Base-by-base conservation (phyloP, 2,113 vertebrate species). In the Crotophaga sulcirostris region DNA sequence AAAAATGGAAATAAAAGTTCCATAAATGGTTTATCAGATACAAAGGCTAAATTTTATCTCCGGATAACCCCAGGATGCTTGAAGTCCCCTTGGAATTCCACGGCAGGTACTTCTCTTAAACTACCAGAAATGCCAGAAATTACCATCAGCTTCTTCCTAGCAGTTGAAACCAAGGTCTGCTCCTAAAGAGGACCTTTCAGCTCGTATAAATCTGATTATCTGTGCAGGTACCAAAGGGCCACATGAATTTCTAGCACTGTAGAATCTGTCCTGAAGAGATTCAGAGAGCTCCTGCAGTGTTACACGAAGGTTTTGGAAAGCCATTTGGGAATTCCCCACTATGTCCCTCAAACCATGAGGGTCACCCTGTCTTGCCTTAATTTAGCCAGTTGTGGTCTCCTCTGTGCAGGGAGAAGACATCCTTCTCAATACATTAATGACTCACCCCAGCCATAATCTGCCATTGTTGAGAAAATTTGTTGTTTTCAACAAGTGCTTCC, bases 401-500 rank as follows among this genome's bases (percentile, higher is more conserved):
- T 87, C 60, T 1, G 1, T 52, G 73, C 76, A 89, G 80, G 47
- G 56, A 89, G 73, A 92, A 68, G 87, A 92, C 69, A 58, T 82
- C 60, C 75, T 90, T 28, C 72, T 40, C 28, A 69, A 90, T 17
- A 51, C 81, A 69, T 82, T 28, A 87, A 66, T 94, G 83, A 95
- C 79, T 97, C 93, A 78, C 42, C 18, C 45, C 40, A 68, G 59
- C 33, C 62, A 5, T 44, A 81, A 90, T 83, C 54, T 28, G 60
- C 76, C 45, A 64, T 51, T 72, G 76, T 45, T 58, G 76, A 54
- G 86, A 68, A 79, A 79, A 95, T 58, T 44, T 34, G 49, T 24
- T 93, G 85, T 92, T 96, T 70, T 84, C 72, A 62, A 66, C 56
- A 84, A 93, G 64, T 45, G 55, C 73, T 92, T 97, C 85, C 62